Conservation (phyloP, 1,140 invertebrate genomes). For the Formica selysi region DNA sequence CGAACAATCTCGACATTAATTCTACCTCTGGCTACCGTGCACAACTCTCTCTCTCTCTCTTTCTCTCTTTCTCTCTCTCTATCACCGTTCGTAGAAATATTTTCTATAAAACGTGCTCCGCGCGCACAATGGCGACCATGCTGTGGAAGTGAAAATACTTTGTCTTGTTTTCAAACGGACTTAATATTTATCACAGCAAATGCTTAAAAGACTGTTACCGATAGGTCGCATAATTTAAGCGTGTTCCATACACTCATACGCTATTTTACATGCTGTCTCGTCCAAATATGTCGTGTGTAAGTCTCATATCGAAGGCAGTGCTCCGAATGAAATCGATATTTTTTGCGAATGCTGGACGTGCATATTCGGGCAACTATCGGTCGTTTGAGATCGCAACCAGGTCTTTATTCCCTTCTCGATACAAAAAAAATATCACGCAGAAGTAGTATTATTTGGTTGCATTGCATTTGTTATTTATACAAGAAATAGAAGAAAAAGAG, state of each 20-base stretch:
- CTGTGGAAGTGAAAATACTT: slow-evolving; percentile 59
- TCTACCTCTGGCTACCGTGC: slow-evolving; percentile 1
- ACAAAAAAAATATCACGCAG: not conserved
- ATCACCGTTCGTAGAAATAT: slow-evolving; percentile 49
- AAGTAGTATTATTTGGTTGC: not conserved
- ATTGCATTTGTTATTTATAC: slow-evolving; percentile 1
- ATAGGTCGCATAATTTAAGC: slow-evolving; percentile 72
- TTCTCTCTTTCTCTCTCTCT: not conserved
- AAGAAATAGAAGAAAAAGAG: too few species aligned
- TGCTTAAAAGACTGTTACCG: slow-evolving; percentile 67
- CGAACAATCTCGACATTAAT: slow-evolving; percentile 60
- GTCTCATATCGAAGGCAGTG: slow-evolving; percentile 43
- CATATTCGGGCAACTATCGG: slow-evolving; percentile 46
- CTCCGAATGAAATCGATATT: slow-evolving; percentile 25
- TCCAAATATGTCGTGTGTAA: slow-evolving; percentile 29
- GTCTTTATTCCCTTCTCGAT: not conserved
- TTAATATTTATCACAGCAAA: slow-evolving; percentile 66
- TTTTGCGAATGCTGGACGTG: slow-evolving; percentile 52
- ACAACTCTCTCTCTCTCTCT: not conserved
- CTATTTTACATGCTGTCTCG: slow-evolving; percentile 71
- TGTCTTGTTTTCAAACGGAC: slow-evolving; percentile 65
- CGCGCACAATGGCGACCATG: slow-evolving; percentile 20
- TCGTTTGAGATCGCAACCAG: not conserved
- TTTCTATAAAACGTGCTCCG: slow-evolving; percentile 45
- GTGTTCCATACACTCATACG: slow-evolving; percentile 57